Percentiles rank a stretch among this genome's conserved stretches.
Conservation (phyloP, 2,888 invertebrate genomes). For the Eupithecia pulchellata region DNA sequence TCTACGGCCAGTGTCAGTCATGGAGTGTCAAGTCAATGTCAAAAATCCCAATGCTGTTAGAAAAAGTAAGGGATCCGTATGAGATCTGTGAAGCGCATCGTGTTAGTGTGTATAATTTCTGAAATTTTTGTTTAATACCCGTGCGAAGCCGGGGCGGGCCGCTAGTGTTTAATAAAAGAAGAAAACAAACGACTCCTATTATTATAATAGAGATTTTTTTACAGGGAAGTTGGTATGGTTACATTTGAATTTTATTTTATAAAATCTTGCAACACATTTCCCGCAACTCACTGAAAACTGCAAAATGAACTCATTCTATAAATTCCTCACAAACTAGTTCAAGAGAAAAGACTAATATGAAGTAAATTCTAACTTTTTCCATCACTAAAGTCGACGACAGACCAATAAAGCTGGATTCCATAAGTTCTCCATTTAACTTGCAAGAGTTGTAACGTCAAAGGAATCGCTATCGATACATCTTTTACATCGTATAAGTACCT, state of each 20-base stretch:
- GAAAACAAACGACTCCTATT: too few species aligned
- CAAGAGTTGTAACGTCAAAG: conserved; percentile 48
- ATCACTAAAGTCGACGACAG: conserved; percentile 7
- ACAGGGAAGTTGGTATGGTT: neutral
- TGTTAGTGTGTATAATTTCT: too few species aligned
- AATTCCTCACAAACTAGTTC: conserved; percentile 9
- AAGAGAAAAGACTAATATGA: conserved; percentile 12
- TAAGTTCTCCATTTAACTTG: conserved; percentile 29
- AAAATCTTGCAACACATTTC: neutral
- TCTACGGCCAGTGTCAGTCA: too few species aligned
- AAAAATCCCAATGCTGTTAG: too few species aligned
- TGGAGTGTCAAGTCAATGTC: too few species aligned
- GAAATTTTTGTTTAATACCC: too few species aligned
- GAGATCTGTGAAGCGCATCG: too few species aligned
- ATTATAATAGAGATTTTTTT: too few species aligned
- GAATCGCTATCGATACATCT: conserved; percentile 34
- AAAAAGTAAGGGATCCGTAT: too few species aligned
- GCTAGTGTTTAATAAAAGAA: too few species aligned
- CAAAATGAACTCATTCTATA: neutral
- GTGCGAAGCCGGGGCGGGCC: too few species aligned
- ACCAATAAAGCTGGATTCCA: conserved; percentile 24
- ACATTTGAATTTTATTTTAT: neutral
- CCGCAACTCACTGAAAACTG: neutral
- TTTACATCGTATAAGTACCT: conserved; percentile 30
- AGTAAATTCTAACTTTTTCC: conserved; percentile 14